A percentile compares a stretch with the other conserved stretches of the same genome.
phyloP scores from a whole-genome alignment of 2,797 vertebrate species.

The Enteromius trimaculatus region DNA sequence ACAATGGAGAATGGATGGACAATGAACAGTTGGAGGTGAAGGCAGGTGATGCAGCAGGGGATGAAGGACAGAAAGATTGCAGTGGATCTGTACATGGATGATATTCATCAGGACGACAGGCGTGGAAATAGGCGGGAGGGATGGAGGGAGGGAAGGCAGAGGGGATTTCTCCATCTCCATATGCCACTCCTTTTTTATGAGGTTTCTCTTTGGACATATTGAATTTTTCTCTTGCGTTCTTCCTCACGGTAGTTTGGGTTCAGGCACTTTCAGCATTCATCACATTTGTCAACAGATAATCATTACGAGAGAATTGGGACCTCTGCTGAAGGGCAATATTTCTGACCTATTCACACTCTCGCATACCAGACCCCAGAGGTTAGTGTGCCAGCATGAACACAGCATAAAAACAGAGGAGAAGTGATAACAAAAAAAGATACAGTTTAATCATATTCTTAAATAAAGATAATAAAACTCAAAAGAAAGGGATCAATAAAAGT shows the following conservation, averaged over 20 bases:
- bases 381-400: constrained; percentile 43
- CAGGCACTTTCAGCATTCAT: constrained; percentile 33
- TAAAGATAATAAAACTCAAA: neutral
- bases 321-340: constrained; percentile 28
- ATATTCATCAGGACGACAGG: constrained; percentile 74
- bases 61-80: constrained; percentile 64
- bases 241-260: constrained; percentile 39
- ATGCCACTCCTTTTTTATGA: constrained; percentile 71
- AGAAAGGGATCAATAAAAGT: neutral
- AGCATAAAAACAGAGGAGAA: neutral
- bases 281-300: constrained; percentile 47
- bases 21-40: constrained; percentile 31
- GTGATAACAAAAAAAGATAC: neutral
- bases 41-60: constrained; percentile 54
- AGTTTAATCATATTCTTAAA: neutral
- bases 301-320: constrained; percentile 46
- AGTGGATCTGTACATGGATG: constrained; percentile 69
- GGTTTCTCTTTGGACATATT: constrained; percentile 61
- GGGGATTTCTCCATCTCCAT: constrained; percentile 66
- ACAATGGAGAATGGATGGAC: constrained; percentile 32
- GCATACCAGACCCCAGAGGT: constrained; percentile 16
- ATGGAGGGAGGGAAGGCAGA: constrained; percentile 55
- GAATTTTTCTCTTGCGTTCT: constrained; percentile 28
- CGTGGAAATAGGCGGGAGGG: constrained; percentile 59
- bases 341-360: constrained; percentile 29